phyloP scores from a whole-genome alignment of 2,113 vertebrate species.

The Laticauda colubrina region DNA sequence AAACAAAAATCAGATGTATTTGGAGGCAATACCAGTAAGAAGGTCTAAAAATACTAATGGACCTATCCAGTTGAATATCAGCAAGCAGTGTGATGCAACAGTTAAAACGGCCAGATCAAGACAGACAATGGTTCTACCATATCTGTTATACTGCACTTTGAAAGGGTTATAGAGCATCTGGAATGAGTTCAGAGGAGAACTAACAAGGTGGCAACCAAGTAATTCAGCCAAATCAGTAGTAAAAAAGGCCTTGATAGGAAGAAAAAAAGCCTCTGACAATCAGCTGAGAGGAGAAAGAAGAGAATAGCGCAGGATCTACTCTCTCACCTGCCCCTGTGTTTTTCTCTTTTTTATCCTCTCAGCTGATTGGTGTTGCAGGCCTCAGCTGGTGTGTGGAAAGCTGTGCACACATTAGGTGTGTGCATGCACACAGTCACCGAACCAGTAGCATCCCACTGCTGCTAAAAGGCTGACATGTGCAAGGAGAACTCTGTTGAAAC shows the following conservation, averaged over 20 bases:
- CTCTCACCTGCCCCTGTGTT: no score
- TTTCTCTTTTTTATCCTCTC: no score
- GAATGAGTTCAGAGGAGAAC: background rate
- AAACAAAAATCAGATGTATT: background rate
- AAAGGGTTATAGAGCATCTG: background rate
- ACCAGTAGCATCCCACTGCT: no score
- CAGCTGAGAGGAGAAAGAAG: no score
- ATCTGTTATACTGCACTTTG: background rate
- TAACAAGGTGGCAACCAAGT: background rate
- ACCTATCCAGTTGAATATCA: background rate
- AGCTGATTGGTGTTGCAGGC: no score
- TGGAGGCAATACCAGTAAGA: background rate
- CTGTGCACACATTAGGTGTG: no score
- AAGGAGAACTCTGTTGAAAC: background rate
- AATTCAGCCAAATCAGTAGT: no score
- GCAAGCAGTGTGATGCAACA: background rate
- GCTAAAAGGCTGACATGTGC: background rate
- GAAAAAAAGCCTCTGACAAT: no score
- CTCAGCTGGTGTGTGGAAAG: no score
- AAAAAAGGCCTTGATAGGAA: no score
- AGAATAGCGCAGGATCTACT: no score
- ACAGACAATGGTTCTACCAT: background rate
- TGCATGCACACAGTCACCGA: no score
- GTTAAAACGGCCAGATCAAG: background rate
- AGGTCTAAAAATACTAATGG: background rate